Percentiles rank a stretch among this genome's conserved stretches.
These are phyloP conservation scores for Nautilus pompilius DNA, from an alignment of 1,140 invertebrate species.

Conservation along the genomic window DNA sequence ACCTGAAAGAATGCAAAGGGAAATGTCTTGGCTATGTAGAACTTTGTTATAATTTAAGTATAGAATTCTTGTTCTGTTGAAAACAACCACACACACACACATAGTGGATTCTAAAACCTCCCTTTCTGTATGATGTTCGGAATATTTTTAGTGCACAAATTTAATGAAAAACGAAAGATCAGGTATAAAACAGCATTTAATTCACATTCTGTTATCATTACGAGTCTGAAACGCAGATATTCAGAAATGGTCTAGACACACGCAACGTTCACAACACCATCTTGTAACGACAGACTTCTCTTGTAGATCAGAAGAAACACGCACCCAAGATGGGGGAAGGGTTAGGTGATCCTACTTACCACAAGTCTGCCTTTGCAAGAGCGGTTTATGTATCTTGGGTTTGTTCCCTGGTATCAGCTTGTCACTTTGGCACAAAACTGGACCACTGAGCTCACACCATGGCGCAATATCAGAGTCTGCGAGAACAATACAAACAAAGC, in stretches of 20 bases:
- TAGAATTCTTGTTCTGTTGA: too few relatives aligned
- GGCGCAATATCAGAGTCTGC: constrained; percentile 36
- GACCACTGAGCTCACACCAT: constrained; percentile 30
- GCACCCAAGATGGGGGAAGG: neutral
- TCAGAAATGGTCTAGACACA: neutral
- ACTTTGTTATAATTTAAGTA: too few relatives aligned
- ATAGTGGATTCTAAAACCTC: too few relatives aligned
- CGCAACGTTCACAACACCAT: neutral
- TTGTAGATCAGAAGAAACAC: neutral
- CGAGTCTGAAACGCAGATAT: neutral
- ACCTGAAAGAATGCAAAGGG: too few relatives aligned
- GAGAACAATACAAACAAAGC: neutral
- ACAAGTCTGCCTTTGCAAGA: constrained; percentile 71
- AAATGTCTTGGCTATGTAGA: too few relatives aligned
- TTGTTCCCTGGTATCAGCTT: constrained; percentile 69
- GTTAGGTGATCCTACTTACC: constrained; percentile 15
- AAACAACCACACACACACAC: too few relatives aligned
- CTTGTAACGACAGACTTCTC: neutral
- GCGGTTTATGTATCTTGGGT: constrained; percentile 68
- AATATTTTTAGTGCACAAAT: too few relatives aligned
- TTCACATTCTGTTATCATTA: neutral
- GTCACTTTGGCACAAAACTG: constrained; percentile 56
- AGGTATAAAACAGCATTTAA: neutral
- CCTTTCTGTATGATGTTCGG: too few relatives aligned
- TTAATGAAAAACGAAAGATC: neutral